Percentiles rank a stretch among this genome's conserved stretches.
Evolutionary conservation across 2,113 vertebrate species (phyloP).

Genomic region (Nymphicus hollandicus): DNA sequence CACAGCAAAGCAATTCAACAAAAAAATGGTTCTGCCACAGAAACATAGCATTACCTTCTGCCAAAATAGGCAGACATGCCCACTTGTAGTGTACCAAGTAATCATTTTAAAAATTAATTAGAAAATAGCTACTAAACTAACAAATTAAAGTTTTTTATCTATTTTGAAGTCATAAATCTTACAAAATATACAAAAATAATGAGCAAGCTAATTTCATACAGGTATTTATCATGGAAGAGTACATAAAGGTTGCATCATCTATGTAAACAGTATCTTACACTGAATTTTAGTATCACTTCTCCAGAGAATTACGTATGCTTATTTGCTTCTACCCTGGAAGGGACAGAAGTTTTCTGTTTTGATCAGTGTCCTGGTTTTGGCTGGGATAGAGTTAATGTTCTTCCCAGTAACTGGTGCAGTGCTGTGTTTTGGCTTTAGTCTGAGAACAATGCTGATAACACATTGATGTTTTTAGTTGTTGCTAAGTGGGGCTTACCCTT

Average conservation of each 20-base stretch:
- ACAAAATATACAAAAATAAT: neutral
- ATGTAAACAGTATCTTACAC: neutral
- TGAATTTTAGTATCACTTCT: neutral
- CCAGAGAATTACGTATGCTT: neutral
- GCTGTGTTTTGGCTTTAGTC: neutral
- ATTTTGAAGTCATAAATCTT: neutral
- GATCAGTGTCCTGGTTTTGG: neutral
- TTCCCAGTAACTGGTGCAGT: neutral
- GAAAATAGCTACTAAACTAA: neutral
- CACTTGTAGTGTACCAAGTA: neutral
- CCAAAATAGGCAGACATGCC: neutral
- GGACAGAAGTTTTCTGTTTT: neutral
- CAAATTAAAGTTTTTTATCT: neutral
- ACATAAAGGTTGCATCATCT: neutral
- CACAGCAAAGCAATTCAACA: neutral
- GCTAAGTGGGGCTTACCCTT: neutral
- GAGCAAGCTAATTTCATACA: neutral
- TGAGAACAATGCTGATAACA: neutral
- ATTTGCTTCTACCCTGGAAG: neutral
- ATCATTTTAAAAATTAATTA: neutral
- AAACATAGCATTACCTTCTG: neutral
- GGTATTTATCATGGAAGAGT: neutral
- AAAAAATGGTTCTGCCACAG: neutral
- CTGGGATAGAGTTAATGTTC: neutral
- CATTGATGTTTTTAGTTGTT: neutral